A percentile compares a stretch with the other conserved stretches of the same genome.
phyloP scores from a whole-genome alignment of 2,888 invertebrate species.

The Sarcophaga rosellei region DNA sequence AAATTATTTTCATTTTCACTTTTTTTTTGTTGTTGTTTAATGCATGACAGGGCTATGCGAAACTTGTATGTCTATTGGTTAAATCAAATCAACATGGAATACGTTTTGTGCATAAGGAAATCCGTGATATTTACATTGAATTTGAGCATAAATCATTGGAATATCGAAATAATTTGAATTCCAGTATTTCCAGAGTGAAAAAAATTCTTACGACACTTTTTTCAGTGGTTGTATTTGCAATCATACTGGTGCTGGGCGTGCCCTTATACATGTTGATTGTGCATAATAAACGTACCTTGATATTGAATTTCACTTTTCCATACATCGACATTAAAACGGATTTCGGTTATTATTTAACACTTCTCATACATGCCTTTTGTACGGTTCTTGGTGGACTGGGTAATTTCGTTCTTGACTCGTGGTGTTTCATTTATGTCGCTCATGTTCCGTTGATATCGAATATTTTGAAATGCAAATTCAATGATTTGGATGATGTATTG shows the following conservation, averaged over 20 bases:
- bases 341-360: slow-evolving; percentile 35
- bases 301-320: slow-evolving; percentile 8
- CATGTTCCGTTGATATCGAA: slow-evolving; percentile 51
- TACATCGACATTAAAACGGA: slow-evolving; percentile 26
- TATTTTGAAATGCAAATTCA: slow-evolving; percentile 55
- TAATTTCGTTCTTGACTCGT: slow-evolving; percentile 33
- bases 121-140: slow-evolving; percentile 33
- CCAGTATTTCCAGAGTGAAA: slow-evolving; percentile 12
- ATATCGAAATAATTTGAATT: slow-evolving; percentile 20
- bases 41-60: slow-evolving; percentile 23
- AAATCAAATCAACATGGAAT: background rate
- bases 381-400: slow-evolving; percentile 37
- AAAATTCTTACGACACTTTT: background rate
- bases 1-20: background rate
- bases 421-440: slow-evolving; percentile 31
- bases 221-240: background rate
- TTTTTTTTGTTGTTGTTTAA: background rate
- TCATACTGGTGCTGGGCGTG: background rate
- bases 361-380: background rate
- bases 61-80: background rate
- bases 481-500: slow-evolving; percentile 40
- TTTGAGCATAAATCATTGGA: background rate
- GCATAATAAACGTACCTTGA: background rate
- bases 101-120: slow-evolving; percentile 24
- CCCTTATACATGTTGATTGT: background rate